Conservation (phyloP, 2,797 vertebrate genomes). For the Anolis apletophallus region DNA sequence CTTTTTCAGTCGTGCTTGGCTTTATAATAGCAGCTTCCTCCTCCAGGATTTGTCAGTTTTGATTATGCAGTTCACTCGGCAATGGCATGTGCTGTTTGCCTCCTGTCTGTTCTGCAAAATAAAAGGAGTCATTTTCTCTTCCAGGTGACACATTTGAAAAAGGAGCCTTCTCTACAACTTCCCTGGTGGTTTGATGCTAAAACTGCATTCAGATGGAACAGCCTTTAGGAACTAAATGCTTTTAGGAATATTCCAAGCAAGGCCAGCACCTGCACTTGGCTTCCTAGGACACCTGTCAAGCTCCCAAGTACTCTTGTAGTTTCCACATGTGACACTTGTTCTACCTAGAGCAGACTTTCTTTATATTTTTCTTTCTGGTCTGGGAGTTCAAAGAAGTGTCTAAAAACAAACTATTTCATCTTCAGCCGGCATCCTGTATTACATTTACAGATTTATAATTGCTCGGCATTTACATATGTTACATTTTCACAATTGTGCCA, state of each 20-base stretch:
- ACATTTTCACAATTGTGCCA: too few relatives aligned
- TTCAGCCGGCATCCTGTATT: too few relatives aligned
- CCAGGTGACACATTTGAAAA: conserved; percentile 64
- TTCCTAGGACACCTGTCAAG: not conserved
- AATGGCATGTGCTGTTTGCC: conserved; percentile 66
- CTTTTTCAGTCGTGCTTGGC: conserved; percentile 39
- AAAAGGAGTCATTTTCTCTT: conserved; percentile 73
- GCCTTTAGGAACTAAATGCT: conserved; percentile 41
- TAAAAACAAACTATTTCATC: too few relatives aligned
- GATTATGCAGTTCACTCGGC: conserved; percentile 74
- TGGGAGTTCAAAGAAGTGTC: too few relatives aligned
- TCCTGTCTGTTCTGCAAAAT: conserved; percentile 72
- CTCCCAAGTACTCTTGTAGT: not conserved
- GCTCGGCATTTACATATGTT: too few relatives aligned
- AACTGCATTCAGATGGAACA: conserved; percentile 41
- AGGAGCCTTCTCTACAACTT: conserved; percentile 33
- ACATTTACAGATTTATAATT: too few relatives aligned
- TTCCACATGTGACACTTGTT: not conserved
- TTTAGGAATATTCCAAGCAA: conserved; percentile 38
- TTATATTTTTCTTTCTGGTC: not conserved
- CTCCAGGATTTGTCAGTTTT: conserved; percentile 75
- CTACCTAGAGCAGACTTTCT: too few relatives aligned
- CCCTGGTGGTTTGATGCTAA: conserved; percentile 38
- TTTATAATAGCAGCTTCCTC: conserved; percentile 64
- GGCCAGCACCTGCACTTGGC: not conserved